Evolutionary conservation across 2,797 vertebrate genomes (phyloP).

Genomic region (Pagetopsis macropterus): DNA sequence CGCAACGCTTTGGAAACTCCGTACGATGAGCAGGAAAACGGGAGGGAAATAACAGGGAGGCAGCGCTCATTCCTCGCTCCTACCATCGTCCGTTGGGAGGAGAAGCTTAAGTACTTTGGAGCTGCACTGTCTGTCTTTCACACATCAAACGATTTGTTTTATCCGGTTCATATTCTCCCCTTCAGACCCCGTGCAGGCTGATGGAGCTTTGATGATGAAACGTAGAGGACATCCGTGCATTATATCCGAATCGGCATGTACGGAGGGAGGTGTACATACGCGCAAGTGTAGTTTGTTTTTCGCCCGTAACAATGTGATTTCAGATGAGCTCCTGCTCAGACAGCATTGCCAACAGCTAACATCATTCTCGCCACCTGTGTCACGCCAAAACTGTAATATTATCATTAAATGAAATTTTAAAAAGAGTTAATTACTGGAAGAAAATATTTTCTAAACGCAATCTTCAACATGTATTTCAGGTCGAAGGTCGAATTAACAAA

Average conservation of each 20-base stretch:
- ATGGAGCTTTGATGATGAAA: slow-evolving; percentile 89
- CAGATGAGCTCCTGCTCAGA: slow-evolving; percentile 44
- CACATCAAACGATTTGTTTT: slow-evolving; percentile 90
- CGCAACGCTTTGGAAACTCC: slow-evolving; percentile 81
- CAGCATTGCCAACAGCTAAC: slow-evolving; percentile 41
- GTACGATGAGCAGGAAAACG: slow-evolving; percentile 59
- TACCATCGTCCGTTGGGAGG: slow-evolving; percentile 81
- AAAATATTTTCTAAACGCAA: no score
- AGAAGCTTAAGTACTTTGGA: slow-evolving; percentile 87
- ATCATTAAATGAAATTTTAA: neutral
- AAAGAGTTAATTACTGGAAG: no score
- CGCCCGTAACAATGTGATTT: slow-evolving; percentile 63
- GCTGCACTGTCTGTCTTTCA: slow-evolving; percentile 87
- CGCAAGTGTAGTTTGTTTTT: slow-evolving; percentile 40
- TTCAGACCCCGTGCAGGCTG: slow-evolving; percentile 82
- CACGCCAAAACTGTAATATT: slow-evolving; percentile 30
- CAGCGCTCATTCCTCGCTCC: slow-evolving; percentile 65
- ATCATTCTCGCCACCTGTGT: slow-evolving; percentile 55
- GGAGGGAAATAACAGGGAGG: slow-evolving; percentile 69
- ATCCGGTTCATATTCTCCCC: slow-evolving; percentile 87
- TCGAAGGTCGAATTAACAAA: no score
- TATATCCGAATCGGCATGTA: slow-evolving; percentile 81
- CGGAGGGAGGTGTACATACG: slow-evolving; percentile 56
- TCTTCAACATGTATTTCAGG: no score
- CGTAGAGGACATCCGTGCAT: slow-evolving; percentile 84